phyloP scores from a whole-genome alignment of 2,888 invertebrate species.

The Sarcophaga caerulescens region DNA sequence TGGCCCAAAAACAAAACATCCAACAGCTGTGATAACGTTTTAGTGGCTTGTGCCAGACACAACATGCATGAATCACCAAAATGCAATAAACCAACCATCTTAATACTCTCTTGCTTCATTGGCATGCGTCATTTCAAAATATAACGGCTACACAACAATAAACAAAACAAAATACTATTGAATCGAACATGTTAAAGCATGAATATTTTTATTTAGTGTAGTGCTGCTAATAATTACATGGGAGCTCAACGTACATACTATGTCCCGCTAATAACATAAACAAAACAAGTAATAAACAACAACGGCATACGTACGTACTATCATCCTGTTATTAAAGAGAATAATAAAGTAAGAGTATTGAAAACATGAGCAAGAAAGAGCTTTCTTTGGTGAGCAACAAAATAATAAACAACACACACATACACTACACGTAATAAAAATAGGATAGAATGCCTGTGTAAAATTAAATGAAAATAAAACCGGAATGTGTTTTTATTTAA shows the following conservation, averaged over 20 bases:
- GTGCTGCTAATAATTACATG: constrained; percentile 5
- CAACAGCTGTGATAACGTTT: background rate
- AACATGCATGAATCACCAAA: background rate
- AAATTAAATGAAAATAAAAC: no score
- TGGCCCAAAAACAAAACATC: background rate
- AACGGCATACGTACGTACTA: no score
- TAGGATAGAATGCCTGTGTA: no score
- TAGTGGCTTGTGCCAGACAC: constrained; percentile 1
- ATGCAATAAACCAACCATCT: background rate
- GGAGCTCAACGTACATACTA: background rate
- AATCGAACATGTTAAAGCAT: constrained; percentile 47
- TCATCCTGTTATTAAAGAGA: no score
- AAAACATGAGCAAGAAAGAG: no score
- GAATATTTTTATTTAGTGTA: constrained; percentile 24
- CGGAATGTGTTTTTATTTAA: no score
- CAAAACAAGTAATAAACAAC: no score
- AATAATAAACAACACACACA: no score
- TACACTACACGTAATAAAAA: no score
- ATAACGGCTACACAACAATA: constrained; percentile 37
- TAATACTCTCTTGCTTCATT: background rate
- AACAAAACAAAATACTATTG: constrained; percentile 11
- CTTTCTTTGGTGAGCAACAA: no score
- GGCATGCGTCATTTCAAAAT: constrained; percentile 32
- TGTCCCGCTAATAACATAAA: no score
- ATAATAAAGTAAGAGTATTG: no score